Conservation (phyloP, 2,113 vertebrate genomes). For the Accipiter cooperii region DNA sequence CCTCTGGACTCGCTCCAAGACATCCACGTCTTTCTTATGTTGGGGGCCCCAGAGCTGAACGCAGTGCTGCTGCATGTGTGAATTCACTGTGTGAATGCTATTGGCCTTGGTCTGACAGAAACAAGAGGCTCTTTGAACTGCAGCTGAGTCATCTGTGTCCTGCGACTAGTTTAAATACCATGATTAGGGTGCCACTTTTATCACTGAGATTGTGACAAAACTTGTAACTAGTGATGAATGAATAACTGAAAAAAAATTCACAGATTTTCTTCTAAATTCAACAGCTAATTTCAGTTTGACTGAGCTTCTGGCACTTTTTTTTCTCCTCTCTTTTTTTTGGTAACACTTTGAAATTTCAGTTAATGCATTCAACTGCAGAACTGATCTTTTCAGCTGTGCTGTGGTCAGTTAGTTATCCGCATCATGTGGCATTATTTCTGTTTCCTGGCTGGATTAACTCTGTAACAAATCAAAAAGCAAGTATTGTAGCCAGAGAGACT, state of each 20-base stretch:
- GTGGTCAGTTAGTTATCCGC: background rate
- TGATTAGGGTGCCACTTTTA: background rate
- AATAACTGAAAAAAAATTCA: background rate
- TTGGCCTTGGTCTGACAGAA: background rate
- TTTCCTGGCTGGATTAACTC: background rate
- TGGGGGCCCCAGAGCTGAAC: too few species aligned
- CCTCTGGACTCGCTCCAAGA: too few species aligned
- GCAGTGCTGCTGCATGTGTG: too few species aligned
- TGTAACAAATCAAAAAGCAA: background rate
- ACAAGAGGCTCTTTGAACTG: background rate
- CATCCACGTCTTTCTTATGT: too few species aligned
- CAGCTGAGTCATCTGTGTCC: conserved; percentile 17
- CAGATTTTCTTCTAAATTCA: background rate
- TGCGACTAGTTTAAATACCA: background rate
- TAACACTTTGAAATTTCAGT: background rate
- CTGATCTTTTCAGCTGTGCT: background rate
- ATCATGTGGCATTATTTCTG: background rate
- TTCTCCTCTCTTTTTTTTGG: background rate
- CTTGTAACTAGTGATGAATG: background rate
- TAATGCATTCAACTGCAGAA: background rate
- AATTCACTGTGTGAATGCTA: background rate
- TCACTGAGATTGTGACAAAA: background rate
- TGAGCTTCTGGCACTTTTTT: background rate
- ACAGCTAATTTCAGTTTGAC: conserved; percentile 16
- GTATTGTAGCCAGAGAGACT: background rate